Evolutionary conservation across 2,797 vertebrate species (phyloP).

Genomic region (Dendrocincla fuliginosa): DNA sequence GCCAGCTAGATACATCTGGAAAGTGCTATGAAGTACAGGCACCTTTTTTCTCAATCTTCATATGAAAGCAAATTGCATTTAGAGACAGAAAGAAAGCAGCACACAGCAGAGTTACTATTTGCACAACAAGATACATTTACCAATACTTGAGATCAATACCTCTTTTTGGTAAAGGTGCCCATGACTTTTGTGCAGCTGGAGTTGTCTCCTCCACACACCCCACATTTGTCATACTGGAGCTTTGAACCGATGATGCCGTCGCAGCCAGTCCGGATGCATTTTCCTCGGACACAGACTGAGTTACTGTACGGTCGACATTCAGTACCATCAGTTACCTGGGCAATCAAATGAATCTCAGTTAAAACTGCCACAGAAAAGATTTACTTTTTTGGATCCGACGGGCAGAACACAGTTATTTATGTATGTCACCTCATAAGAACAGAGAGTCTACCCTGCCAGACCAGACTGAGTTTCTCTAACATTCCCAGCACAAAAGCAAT

Average conservation of each 20-base stretch:
- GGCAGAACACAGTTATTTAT: neutral
- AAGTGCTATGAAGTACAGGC: neutral
- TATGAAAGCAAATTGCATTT: neutral
- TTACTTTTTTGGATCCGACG: neutral
- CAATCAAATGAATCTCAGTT: neutral
- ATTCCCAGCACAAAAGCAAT: neutral
- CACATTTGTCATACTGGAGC: slow-evolving; percentile 95
- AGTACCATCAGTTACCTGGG: slow-evolving; percentile 84
- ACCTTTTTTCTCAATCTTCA: neutral
- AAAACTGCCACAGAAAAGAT: neutral
- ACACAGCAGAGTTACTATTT: neutral
- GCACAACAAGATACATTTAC: neutral
- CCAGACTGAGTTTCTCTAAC: neutral
- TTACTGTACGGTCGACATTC: slow-evolving; percentile 95
- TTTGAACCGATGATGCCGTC: slow-evolving; percentile 96
- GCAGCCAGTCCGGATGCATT: slow-evolving; percentile 92
- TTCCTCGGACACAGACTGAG: slow-evolving; percentile 93
- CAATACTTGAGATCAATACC: slow-evolving; percentile 74
- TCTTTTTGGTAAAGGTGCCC: slow-evolving; percentile 94
- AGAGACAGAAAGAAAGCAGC: neutral
- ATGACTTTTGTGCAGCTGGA: slow-evolving; percentile 89
- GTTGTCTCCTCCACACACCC: slow-evolving; percentile 93
- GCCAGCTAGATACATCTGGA: neutral
- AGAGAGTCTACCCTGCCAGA: neutral
- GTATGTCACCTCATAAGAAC: neutral